phyloP scores from a whole-genome alignment of 2,113 vertebrate genomes.

The Zingel zingel region DNA sequence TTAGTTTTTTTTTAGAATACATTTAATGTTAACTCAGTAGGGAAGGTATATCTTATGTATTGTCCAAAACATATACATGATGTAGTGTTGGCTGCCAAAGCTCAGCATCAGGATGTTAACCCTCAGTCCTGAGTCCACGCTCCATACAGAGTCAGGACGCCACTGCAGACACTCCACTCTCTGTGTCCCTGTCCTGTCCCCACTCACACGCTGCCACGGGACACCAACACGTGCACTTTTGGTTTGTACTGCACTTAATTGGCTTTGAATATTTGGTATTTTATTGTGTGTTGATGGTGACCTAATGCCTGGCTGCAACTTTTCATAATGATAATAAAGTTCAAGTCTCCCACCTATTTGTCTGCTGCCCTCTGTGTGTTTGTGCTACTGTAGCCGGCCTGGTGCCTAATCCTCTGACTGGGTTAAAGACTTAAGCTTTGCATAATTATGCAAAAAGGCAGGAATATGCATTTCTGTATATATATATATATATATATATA shows the following conservation, averaged over 20 bases:
- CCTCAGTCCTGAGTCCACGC: not conserved
- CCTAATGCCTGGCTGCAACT: not conserved
- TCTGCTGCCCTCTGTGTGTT: too few relatives aligned
- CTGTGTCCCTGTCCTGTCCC: not conserved
- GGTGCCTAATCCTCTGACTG: not conserved
- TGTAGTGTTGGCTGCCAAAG: not conserved
- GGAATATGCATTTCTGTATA: too few relatives aligned
- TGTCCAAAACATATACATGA: not conserved
- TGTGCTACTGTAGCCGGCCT: not conserved
- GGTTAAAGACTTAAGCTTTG: not conserved
- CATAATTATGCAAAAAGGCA: too few relatives aligned
- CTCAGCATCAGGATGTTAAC: not conserved
- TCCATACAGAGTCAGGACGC: not conserved
- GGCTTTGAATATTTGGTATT: not conserved
- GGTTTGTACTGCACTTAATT: not conserved
- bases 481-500: too few relatives aligned
- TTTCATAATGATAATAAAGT: not conserved
- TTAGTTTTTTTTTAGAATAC: too few relatives aligned
- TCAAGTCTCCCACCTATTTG: not conserved
- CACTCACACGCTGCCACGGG: not conserved
- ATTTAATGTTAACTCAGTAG: too few relatives aligned
- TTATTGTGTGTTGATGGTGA: not conserved
- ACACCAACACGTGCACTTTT: not conserved
- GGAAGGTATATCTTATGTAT: not conserved
- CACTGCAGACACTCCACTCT: not conserved